Percentiles rank a stretch among this genome's conserved stretches.
Evolutionary conservation across 2,888 invertebrate genomes (phyloP).

Genomic region (Tetranychus piercei): DNA sequence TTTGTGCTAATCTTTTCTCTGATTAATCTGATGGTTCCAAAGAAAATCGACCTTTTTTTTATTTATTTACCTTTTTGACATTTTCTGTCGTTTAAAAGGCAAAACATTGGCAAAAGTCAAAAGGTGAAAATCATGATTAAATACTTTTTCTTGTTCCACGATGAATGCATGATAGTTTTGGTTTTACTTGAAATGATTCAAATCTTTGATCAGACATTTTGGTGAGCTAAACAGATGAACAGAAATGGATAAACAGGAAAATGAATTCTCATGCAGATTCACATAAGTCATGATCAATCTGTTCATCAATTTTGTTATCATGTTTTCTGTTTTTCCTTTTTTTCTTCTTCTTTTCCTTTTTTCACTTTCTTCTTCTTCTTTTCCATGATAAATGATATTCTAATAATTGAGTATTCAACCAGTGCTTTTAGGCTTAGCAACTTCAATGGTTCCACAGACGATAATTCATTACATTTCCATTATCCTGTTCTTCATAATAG

Average conservation of each 20-base stretch:
- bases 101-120: no score
- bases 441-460: background rate
- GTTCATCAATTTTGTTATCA: background rate
- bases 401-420: background rate
- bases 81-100: background rate
- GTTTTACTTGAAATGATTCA: no score
- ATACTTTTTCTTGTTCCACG: no score
- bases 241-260: no score
- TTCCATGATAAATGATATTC: background rate
- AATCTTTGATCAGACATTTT: no score
- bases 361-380: slow-evolving; percentile 1
- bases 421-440: background rate
- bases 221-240: no score
- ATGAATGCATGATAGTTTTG: no score
- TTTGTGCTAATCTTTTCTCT: no score
- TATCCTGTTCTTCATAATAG: background rate
- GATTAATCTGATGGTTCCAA: no score
- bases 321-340: no score
- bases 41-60: background rate
- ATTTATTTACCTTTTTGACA: background rate
- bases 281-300: background rate
- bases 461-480: slow-evolving; percentile 6
- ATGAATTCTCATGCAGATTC: no score
- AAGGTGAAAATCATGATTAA: no score
- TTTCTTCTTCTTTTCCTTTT: background rate